A percentile compares a stretch with the other conserved stretches of the same genome.
These are phyloP conservation scores for Caenorhabditis angaria DNA, from an alignment of 2,888 invertebrate genomes.

Conservation along the genomic window DNA sequence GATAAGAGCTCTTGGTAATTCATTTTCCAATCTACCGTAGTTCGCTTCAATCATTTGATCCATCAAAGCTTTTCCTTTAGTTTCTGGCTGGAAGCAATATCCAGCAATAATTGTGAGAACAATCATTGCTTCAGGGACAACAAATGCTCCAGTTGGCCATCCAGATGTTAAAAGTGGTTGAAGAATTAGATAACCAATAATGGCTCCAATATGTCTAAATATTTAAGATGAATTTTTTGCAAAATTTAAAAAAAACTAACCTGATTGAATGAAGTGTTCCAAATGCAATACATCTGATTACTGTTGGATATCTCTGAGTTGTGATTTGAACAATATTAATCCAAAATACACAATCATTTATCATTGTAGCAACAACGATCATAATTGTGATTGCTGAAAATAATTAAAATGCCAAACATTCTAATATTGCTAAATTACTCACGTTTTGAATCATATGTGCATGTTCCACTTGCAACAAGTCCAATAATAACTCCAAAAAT, in stretches of 20 bases:
- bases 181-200: constrained; percentile 61
- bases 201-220: constrained; percentile 67
- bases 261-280: constrained; percentile 63
- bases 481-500: constrained; percentile 56
- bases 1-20: constrained; percentile 61
- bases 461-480: constrained; percentile 50
- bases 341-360: constrained; percentile 68
- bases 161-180: constrained; percentile 55
- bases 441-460: constrained; percentile 29
- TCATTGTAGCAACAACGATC: constrained; percentile 60
- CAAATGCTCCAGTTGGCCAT: constrained; percentile 59
- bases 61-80: constrained; percentile 63
- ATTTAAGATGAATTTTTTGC: too few relatives aligned
- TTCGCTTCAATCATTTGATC: constrained; percentile 67
- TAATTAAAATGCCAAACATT: too few relatives aligned
- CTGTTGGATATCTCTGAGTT: constrained; percentile 67
- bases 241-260: too few relatives aligned
- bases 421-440: too few relatives aligned
- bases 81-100: constrained; percentile 66
- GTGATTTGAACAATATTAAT: constrained; percentile 68
- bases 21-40: constrained; percentile 62
- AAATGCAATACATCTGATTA: constrained; percentile 68
- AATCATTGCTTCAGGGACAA: constrained; percentile 62
- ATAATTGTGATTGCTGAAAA: constrained; percentile 55
- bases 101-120: constrained; percentile 61